Evolutionary conservation across 2,113 vertebrate species (phyloP).

Genomic region (Murina feae): DNA sequence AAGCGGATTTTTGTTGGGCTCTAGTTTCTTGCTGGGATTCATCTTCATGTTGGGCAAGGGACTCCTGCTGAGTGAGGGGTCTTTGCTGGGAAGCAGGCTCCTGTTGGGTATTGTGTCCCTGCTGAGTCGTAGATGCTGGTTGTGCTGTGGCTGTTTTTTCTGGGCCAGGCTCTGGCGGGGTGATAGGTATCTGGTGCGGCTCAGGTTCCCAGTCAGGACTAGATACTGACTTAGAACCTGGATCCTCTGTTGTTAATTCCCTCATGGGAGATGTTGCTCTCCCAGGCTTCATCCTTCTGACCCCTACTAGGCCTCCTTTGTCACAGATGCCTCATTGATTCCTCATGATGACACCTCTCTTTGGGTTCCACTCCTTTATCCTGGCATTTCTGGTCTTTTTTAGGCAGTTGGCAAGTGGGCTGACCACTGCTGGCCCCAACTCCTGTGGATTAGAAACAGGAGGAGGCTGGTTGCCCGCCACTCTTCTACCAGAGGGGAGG

Average conservation of each 20-base stretch:
- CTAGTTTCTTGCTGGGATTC: slow-evolving; percentile 1
- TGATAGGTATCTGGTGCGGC: neutral
- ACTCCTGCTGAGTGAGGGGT: neutral
- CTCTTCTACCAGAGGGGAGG: slow-evolving; percentile 35
- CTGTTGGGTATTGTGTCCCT: neutral
- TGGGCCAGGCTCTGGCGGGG: neutral
- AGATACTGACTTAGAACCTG: neutral
- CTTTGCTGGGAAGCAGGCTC: neutral
- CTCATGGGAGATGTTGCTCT: neutral
- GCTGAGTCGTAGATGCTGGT: neutral
- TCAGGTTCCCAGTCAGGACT: neutral
- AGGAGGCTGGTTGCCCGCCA: neutral
- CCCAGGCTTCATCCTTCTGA: slow-evolving; percentile 42
- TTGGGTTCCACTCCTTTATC: slow-evolving; percentile 18
- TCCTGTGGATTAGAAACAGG: neutral
- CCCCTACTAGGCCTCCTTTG: neutral
- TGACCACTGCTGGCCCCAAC: neutral
- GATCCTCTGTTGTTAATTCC: neutral
- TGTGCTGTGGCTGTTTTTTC: neutral
- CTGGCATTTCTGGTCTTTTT: slow-evolving; percentile 24
- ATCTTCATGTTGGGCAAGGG: neutral
- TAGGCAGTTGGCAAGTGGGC: slow-evolving; percentile 22
- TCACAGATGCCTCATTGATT: slow-evolving; percentile 45
- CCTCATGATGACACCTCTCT: neutral
- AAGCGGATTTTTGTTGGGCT: neutral